phyloP scores from a whole-genome alignment of 2,113 vertebrate genomes.

The Protomyctophum bolini region DNA sequence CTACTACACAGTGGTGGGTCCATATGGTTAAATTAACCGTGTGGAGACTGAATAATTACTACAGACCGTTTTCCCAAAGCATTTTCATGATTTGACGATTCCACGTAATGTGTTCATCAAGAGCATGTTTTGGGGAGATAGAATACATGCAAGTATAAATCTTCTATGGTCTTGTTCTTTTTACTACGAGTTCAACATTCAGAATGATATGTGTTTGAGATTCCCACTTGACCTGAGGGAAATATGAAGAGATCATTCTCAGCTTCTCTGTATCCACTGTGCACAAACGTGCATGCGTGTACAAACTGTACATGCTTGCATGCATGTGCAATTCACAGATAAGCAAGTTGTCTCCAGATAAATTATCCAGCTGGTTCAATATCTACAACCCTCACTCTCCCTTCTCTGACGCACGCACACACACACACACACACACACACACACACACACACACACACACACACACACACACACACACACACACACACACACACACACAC shows the following conservation, averaged over 20 bases:
- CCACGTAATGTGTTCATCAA: too few species aligned
- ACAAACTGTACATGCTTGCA: not conserved
- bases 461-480: too few species aligned
- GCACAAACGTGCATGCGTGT: not conserved
- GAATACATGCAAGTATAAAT: not conserved
- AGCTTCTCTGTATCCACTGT: not conserved
- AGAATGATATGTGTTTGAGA: conserved; percentile 10
- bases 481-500: conserved; percentile 8
- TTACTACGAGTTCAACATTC: not conserved
- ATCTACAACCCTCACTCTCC: conserved; percentile 14
- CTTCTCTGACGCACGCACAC: conserved; percentile 21
- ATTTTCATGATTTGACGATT: too few species aligned
- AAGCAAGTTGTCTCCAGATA: conserved; percentile 2
- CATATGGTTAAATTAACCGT: too few species aligned
- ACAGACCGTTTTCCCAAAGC: too few species aligned
- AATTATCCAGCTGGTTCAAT: conserved; percentile 49
- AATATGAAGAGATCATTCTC: conserved; percentile 26
- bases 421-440: conserved; percentile 14
- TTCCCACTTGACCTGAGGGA: conserved; percentile 41
- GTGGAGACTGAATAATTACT: too few species aligned
- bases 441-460: not conserved
- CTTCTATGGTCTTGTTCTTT: too few species aligned
- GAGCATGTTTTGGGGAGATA: too few species aligned
- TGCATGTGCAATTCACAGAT: conserved; percentile 7
- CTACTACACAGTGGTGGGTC: too few species aligned